A percentile compares a stretch with the other conserved stretches of the same genome.
Evolutionary conservation across 1,140 invertebrate species (phyloP).

Genomic region (Formica exsecta): DNA sequence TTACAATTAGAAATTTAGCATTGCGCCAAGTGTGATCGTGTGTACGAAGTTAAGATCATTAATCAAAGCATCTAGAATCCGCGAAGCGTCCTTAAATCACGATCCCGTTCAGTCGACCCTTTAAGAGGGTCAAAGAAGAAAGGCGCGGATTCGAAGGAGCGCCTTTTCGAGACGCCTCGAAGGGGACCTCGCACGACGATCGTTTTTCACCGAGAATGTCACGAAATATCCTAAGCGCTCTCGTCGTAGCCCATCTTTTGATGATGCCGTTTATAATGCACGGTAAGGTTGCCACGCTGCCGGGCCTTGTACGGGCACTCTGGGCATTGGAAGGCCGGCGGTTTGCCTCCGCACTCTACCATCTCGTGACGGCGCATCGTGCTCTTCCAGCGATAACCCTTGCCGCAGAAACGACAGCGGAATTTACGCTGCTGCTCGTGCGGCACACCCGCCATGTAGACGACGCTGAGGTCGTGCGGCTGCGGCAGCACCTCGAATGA

Average conservation of each 20-base stretch:
- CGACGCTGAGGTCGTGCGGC: constrained; percentile 81
- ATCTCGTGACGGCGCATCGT: constrained; percentile 93
- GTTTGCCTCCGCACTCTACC: constrained; percentile 95
- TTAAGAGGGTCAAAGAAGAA: constrained; percentile 6
- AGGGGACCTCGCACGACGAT: neutral
- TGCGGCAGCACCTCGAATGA: constrained; percentile 85
- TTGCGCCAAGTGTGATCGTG: neutral
- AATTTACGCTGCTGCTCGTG: constrained; percentile 90
- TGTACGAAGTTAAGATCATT: neutral
- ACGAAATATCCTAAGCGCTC: constrained; percentile 47
- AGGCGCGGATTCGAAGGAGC: neutral
- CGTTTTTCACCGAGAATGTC: neutral
- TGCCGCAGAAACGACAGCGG: constrained; percentile 92
- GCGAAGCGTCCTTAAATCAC: neutral
- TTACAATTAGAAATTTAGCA: neutral
- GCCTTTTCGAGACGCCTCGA: no score
- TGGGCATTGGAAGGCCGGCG: constrained; percentile 93
- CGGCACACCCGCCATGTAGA: constrained; percentile 82
- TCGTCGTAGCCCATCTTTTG: constrained; percentile 81
- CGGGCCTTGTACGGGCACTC: constrained; percentile 93
- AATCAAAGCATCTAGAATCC: neutral
- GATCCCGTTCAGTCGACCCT: neutral
- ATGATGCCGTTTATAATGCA: constrained; percentile 93
- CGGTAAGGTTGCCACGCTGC: constrained; percentile 92
- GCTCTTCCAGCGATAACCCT: constrained; percentile 93